These are phyloP conservation scores for Grallaria varia DNA, from an alignment of 2,113 vertebrate genomes.

Conservation along the genomic window DNA sequence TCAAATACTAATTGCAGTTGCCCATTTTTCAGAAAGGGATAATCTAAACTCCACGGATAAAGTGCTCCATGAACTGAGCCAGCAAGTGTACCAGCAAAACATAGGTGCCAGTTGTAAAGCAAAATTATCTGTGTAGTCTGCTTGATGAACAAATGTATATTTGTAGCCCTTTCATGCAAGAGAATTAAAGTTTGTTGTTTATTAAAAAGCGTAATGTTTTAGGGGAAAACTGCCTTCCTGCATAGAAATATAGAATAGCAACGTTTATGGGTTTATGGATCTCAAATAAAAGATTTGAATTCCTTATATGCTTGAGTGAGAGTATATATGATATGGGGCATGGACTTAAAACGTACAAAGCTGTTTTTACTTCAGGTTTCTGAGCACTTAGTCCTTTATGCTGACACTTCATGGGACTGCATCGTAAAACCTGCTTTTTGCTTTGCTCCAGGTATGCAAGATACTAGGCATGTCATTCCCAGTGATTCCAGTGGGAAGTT, in stretches of 20 bases:
- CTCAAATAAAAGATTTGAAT: slow-evolving; percentile 83
- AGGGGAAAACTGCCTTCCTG: slow-evolving; percentile 75
- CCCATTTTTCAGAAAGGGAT: slow-evolving; percentile 33
- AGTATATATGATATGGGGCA: slow-evolving; percentile 74
- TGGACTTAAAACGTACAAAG: neutral
- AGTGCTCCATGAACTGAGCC: slow-evolving; percentile 64
- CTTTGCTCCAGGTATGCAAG: neutral
- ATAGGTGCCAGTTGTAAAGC: slow-evolving; percentile 79
- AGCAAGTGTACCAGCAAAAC: slow-evolving; percentile 62
- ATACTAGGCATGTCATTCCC: fast-evolving
- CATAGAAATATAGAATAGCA: slow-evolving; percentile 79
- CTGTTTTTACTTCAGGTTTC: neutral
- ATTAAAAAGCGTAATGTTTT: slow-evolving; percentile 72
- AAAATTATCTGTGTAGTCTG: slow-evolving; percentile 76
- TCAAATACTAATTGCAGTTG: neutral
- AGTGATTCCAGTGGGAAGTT: neutral
- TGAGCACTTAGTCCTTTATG: neutral
- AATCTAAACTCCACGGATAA: slow-evolving; percentile 56
- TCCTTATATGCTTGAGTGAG: slow-evolving; percentile 80
- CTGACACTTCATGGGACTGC: neutral
- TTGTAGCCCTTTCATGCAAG: slow-evolving; percentile 79
- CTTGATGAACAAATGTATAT: slow-evolving; percentile 79
- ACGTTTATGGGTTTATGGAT: slow-evolving; percentile 80
- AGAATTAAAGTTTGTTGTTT: slow-evolving; percentile 79
- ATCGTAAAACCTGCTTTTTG: neutral